These are phyloP conservation scores for Upupa epops DNA, from an alignment of 2,113 vertebrate species.

Conservation along the genomic window DNA sequence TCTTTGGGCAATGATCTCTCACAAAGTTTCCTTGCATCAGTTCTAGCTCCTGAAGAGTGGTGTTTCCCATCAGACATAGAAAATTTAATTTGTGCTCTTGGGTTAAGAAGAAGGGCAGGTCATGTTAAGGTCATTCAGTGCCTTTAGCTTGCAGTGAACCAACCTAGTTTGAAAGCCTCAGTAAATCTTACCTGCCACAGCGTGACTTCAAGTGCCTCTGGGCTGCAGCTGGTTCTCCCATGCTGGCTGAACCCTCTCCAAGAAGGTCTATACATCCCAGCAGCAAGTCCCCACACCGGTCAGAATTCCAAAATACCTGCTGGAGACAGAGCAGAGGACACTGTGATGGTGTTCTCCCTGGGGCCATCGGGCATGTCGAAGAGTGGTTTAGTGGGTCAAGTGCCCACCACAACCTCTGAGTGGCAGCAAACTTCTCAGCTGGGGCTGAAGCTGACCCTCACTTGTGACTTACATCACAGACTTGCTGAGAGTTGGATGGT, in stretches of 20 bases:
- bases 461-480: neutral
- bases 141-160: neutral
- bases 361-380: neutral
- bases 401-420: neutral
- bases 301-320: neutral
- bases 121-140: neutral
- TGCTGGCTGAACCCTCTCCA: neutral
- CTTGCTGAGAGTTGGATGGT: neutral
- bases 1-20: neutral
- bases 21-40: neutral
- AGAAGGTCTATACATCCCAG: neutral
- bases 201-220: conserved; percentile 38
- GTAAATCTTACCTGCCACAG: neutral
- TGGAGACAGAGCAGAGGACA: neutral
- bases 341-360: neutral
- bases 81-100: neutral
- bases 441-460: neutral
- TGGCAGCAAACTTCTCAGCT: neutral
- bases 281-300: neutral
- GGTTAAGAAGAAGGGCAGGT: conserved; percentile 16
- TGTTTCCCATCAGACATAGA: neutral
- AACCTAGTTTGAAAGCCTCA: neutral
- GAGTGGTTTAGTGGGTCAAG: neutral
- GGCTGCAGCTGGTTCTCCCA: neutral
- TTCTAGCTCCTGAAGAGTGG: neutral